A percentile compares a stretch with the other conserved stretches of the same genome.
These are phyloP conservation scores for Drosophila mayri DNA, from an alignment of 1,140 invertebrate genomes.

Conservation along the genomic window DNA sequence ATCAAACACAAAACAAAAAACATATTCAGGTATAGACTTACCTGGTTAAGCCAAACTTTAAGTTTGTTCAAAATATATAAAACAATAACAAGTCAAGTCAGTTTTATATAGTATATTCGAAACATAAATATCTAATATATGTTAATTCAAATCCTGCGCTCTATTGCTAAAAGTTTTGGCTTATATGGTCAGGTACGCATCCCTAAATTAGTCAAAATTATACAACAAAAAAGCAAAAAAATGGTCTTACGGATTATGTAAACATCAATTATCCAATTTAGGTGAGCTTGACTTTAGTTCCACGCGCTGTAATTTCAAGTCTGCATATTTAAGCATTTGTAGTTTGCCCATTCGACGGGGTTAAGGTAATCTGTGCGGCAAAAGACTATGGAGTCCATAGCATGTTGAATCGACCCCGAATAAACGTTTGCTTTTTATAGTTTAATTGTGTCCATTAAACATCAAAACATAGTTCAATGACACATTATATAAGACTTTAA, in stretches of 20 bases:
- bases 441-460: conserved; percentile 17
- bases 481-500: neutral
- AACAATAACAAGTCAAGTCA: neutral
- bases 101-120: too few relatives aligned
- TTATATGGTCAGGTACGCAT: neutral
- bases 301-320: conserved; percentile 37
- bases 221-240: neutral
- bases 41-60: neutral
- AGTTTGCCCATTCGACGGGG: conserved; percentile 27
- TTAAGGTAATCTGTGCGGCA: conserved; percentile 44
- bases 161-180: neutral
- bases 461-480: neutral
- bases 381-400: conserved; percentile 18
- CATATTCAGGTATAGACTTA: neutral
- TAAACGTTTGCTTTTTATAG: neutral
- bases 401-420: conserved; percentile 14
- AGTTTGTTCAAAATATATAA: too few relatives aligned
- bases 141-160: too few relatives aligned
- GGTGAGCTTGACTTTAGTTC: conserved; percentile 9
- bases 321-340: conserved; percentile 43
- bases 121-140: too few relatives aligned
- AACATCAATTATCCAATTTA: neutral
- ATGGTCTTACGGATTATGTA: neutral
- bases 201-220: neutral
- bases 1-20: conserved; percentile 24